Evolutionary conservation across 2,797 vertebrate species (phyloP), one percentile per base, ranked within the genome.

Genomic region (Typhlichthys subterraneus): DNA sequence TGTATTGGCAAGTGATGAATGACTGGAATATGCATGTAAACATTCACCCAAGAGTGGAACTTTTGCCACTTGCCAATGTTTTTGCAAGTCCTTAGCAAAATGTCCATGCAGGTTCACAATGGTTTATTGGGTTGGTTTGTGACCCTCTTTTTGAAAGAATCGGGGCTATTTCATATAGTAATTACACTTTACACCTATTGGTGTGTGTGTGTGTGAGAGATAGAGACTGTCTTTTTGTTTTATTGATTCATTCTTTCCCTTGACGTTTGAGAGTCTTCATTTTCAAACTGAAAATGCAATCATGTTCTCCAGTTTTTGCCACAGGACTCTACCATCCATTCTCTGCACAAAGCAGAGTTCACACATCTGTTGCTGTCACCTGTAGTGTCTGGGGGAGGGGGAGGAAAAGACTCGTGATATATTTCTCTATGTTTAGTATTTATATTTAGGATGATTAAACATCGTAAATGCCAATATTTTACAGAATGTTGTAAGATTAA

Each of bases 321-420:
- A 85, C 87, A 89, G 85, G 87, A 90, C 93, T 88, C 82, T 70
- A 82, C 85, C 85, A 72, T 91, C 93, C 91, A 85, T 87, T 83
- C 90, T 88, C 85, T 89, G 79, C 79, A 78, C 75, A 63, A 70
- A 60, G 78, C 69, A 71, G 70, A 76, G 55, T 17, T 63, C 68
- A 84, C 69, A 51, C 76, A 73, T 87, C 74, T 58, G 33, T 75
- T 47, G 49, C 50, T 67, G 55, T 80, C 70, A 45, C 61, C 67
- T 11, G 45, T 13, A 10, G 69, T 59, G 50, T 60, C 69, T 73
- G 68, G 87, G 83, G 85, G 70, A 23, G 23, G 23, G 23, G 23
- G 23, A 23, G 23, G 59, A 72, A 77, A 78, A 80, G 59, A 74
- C 70, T 80, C 81, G 59, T 86, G 78, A 86, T 81, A 83, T 77